phyloP scores from a whole-genome alignment of 2,113 vertebrate species.

The Stigmatopora argus region DNA sequence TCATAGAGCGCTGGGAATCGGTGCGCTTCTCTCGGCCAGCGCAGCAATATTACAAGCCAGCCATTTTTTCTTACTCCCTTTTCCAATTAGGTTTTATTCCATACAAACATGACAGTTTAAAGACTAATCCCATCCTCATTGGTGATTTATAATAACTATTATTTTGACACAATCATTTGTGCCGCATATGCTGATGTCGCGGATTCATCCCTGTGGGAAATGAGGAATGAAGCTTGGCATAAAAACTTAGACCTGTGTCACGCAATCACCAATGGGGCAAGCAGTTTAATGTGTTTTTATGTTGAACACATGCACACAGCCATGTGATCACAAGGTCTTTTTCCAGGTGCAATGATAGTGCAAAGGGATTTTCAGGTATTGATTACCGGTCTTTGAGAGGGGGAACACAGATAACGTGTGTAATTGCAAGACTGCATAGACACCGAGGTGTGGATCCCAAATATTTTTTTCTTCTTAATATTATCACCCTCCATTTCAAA shows the following conservation, averaged over 20 bases:
- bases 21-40: conserved; percentile 28
- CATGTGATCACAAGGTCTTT: conserved; percentile 37
- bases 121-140: conserved; percentile 25
- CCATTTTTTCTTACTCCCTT: conserved; percentile 6
- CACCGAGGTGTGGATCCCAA: neutral
- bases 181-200: conserved; percentile 11
- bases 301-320: conserved; percentile 1
- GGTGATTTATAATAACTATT: conserved; percentile 33
- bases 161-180: conserved; percentile 29
- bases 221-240: neutral
- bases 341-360: conserved; percentile 33
- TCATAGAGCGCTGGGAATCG: conserved; percentile 35
- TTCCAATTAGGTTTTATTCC: conserved; percentile 6
- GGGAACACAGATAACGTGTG: conserved; percentile 17
- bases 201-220: conserved; percentile 15
- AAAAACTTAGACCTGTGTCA: conserved; percentile 10
- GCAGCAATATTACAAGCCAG: conserved; percentile 30
- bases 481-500: neutral
- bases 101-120: conserved; percentile 16
- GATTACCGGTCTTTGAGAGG: conserved; percentile 28
- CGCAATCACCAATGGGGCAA: conserved; percentile 13
- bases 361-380: conserved; percentile 47
- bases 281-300: conserved; percentile 3
- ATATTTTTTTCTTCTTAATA: neutral
- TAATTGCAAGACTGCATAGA: conserved; percentile 10